phyloP scores from a whole-genome alignment of 92 coral and sea anemone species.

The Umimayanthus chanpuru region DNA sequence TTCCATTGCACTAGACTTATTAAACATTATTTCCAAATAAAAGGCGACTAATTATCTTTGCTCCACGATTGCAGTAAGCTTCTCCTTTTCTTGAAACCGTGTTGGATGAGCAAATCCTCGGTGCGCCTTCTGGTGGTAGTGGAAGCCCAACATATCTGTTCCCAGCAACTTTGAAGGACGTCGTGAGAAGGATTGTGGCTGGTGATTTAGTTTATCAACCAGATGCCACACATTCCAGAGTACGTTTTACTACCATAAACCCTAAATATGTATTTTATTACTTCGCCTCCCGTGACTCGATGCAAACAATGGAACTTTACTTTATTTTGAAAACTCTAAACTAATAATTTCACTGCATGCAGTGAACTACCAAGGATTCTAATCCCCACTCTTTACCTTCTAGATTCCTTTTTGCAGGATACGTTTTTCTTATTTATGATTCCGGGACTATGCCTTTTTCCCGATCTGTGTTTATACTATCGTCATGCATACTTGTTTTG shows the following conservation, averaged over 20 bases:
- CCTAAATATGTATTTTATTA: not conserved
- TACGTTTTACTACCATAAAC: slow-evolving; percentile 15
- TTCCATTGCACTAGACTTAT: slow-evolving; percentile 10
- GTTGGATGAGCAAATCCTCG: slow-evolving; percentile 7
- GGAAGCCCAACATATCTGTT: slow-evolving; percentile 14
- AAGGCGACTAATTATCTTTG: not conserved
- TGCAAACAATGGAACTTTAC: slow-evolving; percentile 4
- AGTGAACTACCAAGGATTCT: slow-evolving; percentile 17
- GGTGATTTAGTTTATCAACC: slow-evolving; percentile 24
- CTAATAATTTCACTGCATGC: not conserved
- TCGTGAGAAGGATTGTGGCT: slow-evolving; percentile 18
- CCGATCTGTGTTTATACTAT: not conserved
- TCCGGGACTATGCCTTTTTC: slow-evolving; percentile 4
- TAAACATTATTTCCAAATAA: not conserved
- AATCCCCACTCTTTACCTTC: slow-evolving; percentile 10
- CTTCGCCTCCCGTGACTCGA: not conserved
- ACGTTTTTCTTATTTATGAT: not conserved
- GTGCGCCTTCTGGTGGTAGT: slow-evolving; percentile 1
- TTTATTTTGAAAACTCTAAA: slow-evolving; percentile 8
- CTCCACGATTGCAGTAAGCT: not conserved
- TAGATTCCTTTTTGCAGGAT: slow-evolving; percentile 1
- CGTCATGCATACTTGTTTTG: no score
- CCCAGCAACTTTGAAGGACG: slow-evolving; percentile 19
- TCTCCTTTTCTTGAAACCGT: slow-evolving; percentile 4
- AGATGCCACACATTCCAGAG: slow-evolving; percentile 27